These are phyloP conservation scores for Luperina testacea DNA, from an alignment of 2,888 invertebrate species.

Conservation along the genomic window DNA sequence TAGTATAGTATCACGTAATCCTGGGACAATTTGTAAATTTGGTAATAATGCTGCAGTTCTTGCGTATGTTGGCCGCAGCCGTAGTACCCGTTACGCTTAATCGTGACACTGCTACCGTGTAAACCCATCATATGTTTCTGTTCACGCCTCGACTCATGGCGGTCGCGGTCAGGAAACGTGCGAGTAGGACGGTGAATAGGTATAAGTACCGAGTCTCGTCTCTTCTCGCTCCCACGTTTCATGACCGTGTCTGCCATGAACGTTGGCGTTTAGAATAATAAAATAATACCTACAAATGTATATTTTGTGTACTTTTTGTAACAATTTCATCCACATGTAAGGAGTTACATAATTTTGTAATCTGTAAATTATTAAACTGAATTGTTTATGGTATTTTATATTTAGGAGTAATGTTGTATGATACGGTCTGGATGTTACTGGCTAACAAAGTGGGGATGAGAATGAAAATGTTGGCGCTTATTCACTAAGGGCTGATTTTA, in stretches of 20 bases:
- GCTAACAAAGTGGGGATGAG: constrained; percentile 45
- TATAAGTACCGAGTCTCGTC: not conserved
- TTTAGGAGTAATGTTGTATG: constrained; percentile 14
- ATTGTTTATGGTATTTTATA: constrained; percentile 39
- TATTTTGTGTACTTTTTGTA: constrained; percentile 41
- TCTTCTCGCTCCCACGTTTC: not conserved
- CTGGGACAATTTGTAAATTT: not conserved
- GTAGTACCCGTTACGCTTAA: not conserved
- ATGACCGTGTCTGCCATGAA: not conserved
- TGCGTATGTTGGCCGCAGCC: not conserved
- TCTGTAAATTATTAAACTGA: constrained; percentile 22
- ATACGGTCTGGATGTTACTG: constrained; percentile 42
- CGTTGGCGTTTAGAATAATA: not conserved
- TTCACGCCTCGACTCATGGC: not conserved
- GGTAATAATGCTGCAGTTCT: not conserved
- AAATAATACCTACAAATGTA: constrained; percentile 12
- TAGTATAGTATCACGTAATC: not conserved
- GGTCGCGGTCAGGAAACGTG: not conserved
- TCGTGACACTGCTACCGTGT: not conserved
- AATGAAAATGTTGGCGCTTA: constrained; percentile 1
- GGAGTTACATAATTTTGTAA: constrained; percentile 23
- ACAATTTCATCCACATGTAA: constrained; percentile 20
- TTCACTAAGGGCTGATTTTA: not conserved
- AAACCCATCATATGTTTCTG: constrained; percentile 13
- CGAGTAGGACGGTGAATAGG: not conserved